These are phyloP conservation scores for Leucopternis melanops DNA, from an alignment of 2,113 vertebrate species.

Conservation along the genomic window DNA sequence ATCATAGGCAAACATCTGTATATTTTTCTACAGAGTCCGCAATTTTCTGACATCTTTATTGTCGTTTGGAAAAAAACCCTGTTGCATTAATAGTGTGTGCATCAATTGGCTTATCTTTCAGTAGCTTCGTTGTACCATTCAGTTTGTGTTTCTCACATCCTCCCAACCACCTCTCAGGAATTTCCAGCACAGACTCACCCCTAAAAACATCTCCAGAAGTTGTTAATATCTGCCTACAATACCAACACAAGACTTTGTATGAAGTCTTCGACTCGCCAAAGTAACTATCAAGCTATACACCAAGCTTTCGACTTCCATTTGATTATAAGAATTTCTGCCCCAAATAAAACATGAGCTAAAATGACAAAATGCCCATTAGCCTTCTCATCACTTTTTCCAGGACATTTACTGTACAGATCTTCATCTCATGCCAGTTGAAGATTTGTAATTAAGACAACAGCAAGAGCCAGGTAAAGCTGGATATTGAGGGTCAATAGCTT, in stretches of 20 bases:
- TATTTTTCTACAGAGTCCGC: neutral
- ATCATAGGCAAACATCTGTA: neutral
- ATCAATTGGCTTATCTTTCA: neutral
- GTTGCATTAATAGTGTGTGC: neutral
- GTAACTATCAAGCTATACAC: neutral
- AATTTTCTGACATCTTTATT: neutral
- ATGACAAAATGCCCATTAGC: neutral
- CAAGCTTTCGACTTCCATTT: neutral
- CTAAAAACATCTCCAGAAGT: neutral
- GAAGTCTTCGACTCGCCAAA: fast-evolving
- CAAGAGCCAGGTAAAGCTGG: neutral
- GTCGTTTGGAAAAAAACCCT: neutral
- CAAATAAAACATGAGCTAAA: neutral
- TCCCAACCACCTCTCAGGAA: neutral
- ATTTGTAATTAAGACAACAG: neutral
- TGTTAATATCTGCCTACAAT: neutral
- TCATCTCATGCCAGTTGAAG: neutral
- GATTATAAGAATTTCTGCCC: neutral
- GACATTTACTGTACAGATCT: neutral
- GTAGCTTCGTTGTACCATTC: neutral
- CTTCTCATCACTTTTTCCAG: neutral
- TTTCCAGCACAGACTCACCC: neutral
- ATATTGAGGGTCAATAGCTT: neutral
- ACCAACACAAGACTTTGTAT: neutral
- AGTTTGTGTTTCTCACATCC: neutral